phyloP scores from a whole-genome alignment of 1,140 invertebrate species.

The Lepidurus apus region DNA sequence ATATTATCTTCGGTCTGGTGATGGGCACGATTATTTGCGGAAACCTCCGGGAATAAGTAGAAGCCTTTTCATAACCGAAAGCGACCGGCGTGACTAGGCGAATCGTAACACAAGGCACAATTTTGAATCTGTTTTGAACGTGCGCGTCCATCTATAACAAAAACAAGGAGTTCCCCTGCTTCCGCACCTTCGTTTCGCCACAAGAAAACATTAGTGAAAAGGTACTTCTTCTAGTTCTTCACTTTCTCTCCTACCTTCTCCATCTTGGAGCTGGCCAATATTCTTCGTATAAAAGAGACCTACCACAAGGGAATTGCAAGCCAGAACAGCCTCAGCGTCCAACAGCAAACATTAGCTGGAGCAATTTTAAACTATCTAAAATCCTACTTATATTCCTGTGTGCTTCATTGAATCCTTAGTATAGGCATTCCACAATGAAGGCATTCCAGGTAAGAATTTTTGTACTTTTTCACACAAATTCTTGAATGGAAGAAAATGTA shows the following conservation, averaged over 20 bases:
- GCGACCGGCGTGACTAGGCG: neutral
- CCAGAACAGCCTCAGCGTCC: neutral
- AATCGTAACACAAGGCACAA: neutral
- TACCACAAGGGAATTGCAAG: neutral
- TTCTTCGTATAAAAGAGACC: neutral
- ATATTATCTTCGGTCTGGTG: neutral
- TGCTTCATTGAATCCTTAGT: neutral
- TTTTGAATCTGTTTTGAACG: neutral
- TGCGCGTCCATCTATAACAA: neutral
- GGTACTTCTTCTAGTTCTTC: neutral
- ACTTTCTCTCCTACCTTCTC: constrained; percentile 2
- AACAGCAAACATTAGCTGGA: neutral
- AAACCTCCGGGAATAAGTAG: neutral
- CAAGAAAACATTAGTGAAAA: neutral
- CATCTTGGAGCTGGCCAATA: neutral
- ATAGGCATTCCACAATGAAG: neutral
- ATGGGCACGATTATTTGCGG: constrained; percentile 1
- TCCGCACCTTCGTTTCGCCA: neutral
- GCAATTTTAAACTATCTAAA: neutral
- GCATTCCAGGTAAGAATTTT: neutral
- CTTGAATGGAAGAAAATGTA: too few species aligned
- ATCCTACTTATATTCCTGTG: neutral
- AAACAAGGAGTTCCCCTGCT: neutral
- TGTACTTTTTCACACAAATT: too few species aligned
- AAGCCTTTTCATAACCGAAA: neutral